Evolutionary conservation across 1,140 invertebrate species (phyloP).

Genomic region (Drosophila tristis): DNA sequence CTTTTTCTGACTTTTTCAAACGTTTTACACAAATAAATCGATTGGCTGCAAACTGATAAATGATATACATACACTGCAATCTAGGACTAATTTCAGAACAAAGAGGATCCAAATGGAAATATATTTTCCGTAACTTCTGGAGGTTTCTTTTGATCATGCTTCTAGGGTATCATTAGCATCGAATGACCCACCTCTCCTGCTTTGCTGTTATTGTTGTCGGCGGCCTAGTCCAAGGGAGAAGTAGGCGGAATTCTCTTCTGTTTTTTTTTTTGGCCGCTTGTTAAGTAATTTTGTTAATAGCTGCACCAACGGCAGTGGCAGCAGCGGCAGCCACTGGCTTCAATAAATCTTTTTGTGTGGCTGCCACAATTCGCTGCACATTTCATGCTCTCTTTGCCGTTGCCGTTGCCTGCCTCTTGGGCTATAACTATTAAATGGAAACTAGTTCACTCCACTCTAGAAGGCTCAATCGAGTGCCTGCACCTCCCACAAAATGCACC

Average conservation of each 20-base stretch:
- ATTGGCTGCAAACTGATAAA: too few relatives aligned
- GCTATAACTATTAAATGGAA: conserved; percentile 68
- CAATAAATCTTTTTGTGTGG: conserved; percentile 74
- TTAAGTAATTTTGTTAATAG: conserved; percentile 82
- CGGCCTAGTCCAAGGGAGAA: too few relatives aligned
- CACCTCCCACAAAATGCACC: conserved; percentile 46
- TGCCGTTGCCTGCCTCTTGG: conserved; percentile 44
- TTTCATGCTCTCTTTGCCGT: conserved; percentile 79
- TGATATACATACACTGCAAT: too few relatives aligned
- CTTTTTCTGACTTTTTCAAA: not conserved
- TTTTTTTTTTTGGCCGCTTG: conserved; percentile 61
- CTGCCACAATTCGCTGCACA: conserved; percentile 81
- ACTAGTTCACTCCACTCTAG: conserved; percentile 73
- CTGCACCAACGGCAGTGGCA: conserved; percentile 48
- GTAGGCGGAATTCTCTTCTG: too few relatives aligned
- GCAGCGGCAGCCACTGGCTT: conserved; percentile 40
- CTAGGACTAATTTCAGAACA: not conserved
- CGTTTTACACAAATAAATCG: too few relatives aligned
- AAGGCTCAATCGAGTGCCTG: conserved; percentile 75
- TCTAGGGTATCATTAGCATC: too few relatives aligned
- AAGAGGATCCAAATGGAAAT: too few relatives aligned
- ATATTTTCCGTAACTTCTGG: conserved; percentile 11
- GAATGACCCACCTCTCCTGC: not conserved
- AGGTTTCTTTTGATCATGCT: too few relatives aligned
- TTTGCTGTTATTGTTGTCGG: too few relatives aligned